Percentiles rank a stretch among this genome's conserved stretches.
These are phyloP conservation scores for Planiliza haematocheilus DNA, from an alignment of 2,113 vertebrate genomes.

Conservation along the genomic window DNA sequence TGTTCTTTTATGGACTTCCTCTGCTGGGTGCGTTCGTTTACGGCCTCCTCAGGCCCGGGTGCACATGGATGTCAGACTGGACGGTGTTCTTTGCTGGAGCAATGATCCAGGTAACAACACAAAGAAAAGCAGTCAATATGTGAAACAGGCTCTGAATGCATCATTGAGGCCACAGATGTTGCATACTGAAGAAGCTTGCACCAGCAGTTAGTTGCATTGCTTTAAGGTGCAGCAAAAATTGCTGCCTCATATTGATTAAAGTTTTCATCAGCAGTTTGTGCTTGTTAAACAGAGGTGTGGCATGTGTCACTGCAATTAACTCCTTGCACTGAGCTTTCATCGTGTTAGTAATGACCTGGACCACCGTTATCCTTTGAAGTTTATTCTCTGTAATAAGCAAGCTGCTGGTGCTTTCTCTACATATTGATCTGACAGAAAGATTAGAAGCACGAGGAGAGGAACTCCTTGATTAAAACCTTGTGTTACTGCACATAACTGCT, in stretches of 20 bases:
- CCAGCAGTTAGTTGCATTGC: neutral
- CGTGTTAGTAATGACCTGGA: constrained; percentile 32
- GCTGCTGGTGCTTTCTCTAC: constrained; percentile 7
- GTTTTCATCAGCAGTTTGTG: constrained; percentile 15
- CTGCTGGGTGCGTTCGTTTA: constrained; percentile 85
- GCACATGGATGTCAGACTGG: constrained; percentile 91
- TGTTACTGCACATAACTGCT: constrained; percentile 13
- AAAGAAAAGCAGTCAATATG: constrained; percentile 9
- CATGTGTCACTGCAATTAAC: constrained; percentile 25
- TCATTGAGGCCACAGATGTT: neutral
- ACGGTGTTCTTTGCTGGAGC: constrained; percentile 88
- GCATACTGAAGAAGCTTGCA: neutral
- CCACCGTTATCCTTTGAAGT: constrained; percentile 25
- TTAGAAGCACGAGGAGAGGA: constrained; percentile 29
- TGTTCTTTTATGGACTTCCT: constrained; percentile 89
- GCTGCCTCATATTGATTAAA: constrained; percentile 22
- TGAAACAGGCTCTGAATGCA: constrained; percentile 16
- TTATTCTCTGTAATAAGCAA: constrained; percentile 38
- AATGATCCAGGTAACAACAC: constrained; percentile 86
- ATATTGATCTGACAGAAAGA: constrained; percentile 31
- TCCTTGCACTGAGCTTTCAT: constrained; percentile 22
- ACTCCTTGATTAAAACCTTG: constrained; percentile 58
- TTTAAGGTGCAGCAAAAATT: neutral
- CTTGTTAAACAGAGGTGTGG: constrained; percentile 2
- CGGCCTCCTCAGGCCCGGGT: constrained; percentile 87